Base-by-base conservation (phyloP, 37 sponge, comb jelly and placozoan species). In the Petrosia ficiformis region DNA sequence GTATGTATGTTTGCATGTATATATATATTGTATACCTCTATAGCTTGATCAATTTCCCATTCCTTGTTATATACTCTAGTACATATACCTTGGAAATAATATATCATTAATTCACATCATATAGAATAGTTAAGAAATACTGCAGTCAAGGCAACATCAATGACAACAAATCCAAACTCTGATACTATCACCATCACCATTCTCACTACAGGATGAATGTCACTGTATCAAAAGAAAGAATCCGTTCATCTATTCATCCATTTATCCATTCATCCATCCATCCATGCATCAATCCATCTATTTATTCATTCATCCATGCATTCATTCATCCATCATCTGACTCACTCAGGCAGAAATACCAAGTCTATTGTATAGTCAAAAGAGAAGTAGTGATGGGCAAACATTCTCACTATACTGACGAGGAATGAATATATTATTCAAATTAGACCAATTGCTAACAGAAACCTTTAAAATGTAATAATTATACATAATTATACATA, bases 341-440 rank as follows among this genome's bases (percentile, higher is more conserved):
- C n/a, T n/a, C n/a, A n/a, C n/a, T n/a, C n/a, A n/a, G n/a, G n/a
- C n/a, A n/a, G n/a, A n/a, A n/a, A n/a, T n/a, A n/a, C n/a, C n/a
- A n/a, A n/a, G n/a, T n/a, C n/a, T n/a, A n/a, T n/a, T n/a, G n/a
- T n/a, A n/a, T n/a, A n/a, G n/a, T n/a, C n/a, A n/a, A n/a, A n/a
- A n/a, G n/a, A n/a, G n/a, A n/a, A n/a, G n/a, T n/a, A 61, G 30
- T 73, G 72, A 0, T 81, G 70, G 48, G 78, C 80, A 31, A 78
- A 68, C 52, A 86, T 32, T 57, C 92, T 33, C 43, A 74, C 42
- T 3, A 83, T 32, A 61, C 67, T 91, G n/a, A 70, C 42, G 14
- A 22, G 34, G 0, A 84, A 4, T 24, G 87, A 83, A 11, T 73
- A 43, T 22, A 82, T 0, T 48, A 92, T 16, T 89, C 93, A 92